A percentile compares a stretch with the other conserved stretches of the same genome.
These are phyloP conservation scores for Sarcophilus harrisii DNA, from an alignment of 2,797 vertebrate species.

Conservation along the genomic window DNA sequence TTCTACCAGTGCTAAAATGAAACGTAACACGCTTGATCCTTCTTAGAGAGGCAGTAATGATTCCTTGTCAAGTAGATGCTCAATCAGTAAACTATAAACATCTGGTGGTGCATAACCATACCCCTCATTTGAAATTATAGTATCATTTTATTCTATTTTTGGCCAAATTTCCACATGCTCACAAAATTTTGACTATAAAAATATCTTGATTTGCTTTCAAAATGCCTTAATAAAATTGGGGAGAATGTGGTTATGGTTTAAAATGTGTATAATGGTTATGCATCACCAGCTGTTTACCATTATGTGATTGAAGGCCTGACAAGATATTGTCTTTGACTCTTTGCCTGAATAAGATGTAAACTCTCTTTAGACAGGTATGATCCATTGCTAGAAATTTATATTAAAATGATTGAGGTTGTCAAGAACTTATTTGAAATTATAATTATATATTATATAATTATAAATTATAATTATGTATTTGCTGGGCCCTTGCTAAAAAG, in stretches of 20 bases:
- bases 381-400: not conserved
- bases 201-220: slow-evolving; percentile 66
- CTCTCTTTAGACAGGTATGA: slow-evolving; percentile 8
- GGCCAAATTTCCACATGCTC: slow-evolving; percentile 69
- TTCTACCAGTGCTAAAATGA: slow-evolving; percentile 9
- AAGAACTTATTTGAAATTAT: not conserved
- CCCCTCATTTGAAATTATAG: slow-evolving; percentile 68
- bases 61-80: slow-evolving; percentile 71
- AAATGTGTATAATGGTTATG: slow-evolving; percentile 68
- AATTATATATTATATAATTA: not conserved
- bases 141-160: slow-evolving; percentile 20
- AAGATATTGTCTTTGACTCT: slow-evolving; percentile 68
- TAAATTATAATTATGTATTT: not conserved
- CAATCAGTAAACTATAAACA: slow-evolving; percentile 70
- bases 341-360: slow-evolving; percentile 23
- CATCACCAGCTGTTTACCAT: slow-evolving; percentile 68
- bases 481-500: not conserved
- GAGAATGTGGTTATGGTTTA: slow-evolving; percentile 49
- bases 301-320: slow-evolving; percentile 62
- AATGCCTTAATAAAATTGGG: slow-evolving; percentile 65
- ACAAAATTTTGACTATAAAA: slow-evolving; percentile 69
- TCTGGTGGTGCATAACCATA: slow-evolving; percentile 64
- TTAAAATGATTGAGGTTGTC: not conserved
- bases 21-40: slow-evolving; percentile 26
- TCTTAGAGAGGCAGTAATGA: slow-evolving; percentile 61